These are phyloP conservation scores for Trogon melanurus DNA, from an alignment of 2,113 vertebrate genomes.

Conservation along the genomic window DNA sequence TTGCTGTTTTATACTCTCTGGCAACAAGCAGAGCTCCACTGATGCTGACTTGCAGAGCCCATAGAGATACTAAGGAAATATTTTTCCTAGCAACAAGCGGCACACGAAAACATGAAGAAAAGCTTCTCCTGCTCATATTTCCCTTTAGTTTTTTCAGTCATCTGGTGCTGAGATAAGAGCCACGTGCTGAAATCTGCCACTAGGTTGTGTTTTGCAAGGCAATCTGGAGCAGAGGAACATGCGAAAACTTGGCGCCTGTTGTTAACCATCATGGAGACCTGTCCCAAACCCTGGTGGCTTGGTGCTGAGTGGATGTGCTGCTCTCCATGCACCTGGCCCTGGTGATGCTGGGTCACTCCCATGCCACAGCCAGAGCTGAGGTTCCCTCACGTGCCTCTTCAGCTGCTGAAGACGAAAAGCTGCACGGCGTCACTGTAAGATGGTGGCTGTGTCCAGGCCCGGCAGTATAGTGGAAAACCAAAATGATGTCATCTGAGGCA, in stretches of 20 bases:
- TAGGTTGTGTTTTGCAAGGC: not conserved
- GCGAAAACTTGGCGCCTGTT: fast-evolving
- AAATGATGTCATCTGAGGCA: fast-evolving
- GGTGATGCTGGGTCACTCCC: fast-evolving
- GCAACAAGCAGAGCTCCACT: conserved; percentile 19
- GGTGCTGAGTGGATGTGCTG: fast-evolving
- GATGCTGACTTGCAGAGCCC: conserved; percentile 58
- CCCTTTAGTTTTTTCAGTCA: conserved; percentile 8
- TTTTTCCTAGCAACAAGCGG: conserved; percentile 67
- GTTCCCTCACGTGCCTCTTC: not conserved
- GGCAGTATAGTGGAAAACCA: fast-evolving
- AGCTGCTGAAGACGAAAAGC: not conserved
- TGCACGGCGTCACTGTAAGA: not conserved
- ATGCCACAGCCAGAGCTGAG: not conserved
- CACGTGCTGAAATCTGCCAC: not conserved
- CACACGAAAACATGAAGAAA: conserved; percentile 17
- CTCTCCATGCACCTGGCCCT: not conserved
- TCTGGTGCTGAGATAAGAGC: conserved; percentile 56
- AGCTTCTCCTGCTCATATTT: not conserved
- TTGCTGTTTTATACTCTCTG: conserved; percentile 64
- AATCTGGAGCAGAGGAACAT: fast-evolving
- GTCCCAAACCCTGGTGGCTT: fast-evolving
- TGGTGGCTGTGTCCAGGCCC: fast-evolving
- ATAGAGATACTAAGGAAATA: conserved; percentile 63
- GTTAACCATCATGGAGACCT: fast-evolving